Base-by-base conservation (phyloP, 2,888 invertebrate genomes). In the Cephus rjabovi region DNA sequence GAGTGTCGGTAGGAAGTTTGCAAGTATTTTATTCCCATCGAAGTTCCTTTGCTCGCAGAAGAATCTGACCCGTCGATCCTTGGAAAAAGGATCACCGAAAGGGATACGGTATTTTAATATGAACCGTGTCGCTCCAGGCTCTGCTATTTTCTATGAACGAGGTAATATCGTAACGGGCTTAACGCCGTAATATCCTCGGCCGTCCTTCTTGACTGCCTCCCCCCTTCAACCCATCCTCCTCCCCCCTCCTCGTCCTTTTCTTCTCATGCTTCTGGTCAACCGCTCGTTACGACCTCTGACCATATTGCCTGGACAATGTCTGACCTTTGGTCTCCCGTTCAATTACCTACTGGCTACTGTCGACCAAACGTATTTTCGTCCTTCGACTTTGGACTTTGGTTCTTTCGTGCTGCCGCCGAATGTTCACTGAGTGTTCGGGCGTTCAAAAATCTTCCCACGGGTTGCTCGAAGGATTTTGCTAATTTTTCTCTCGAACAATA, bases 281-380 rank as follows among this genome's bases (percentile, higher is more conserved):
- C 56, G 56, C 56, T 56, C 56, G 56, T 56, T 56, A 56, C 56
- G 23, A 23, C 23, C 23, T 23, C 9, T 9, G 56, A 56, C 9
- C 76, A 76, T 73, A 73, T 76, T 76, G 76, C 76, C 70, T 71
- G 76, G 76, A 70, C 70, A 76, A 40, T 56, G 56, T 56, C 56
- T 56, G 56, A 56, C 56, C 56, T 56, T 56, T 56, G 56, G 9
- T 9, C 56, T 9, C 2, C 56, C 56, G 56, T 56, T 56, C 56
- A 56, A 23, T 56, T 56, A 56, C 56, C 56, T 56, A 56, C 56
- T 56, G 56, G 9, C 56, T 23, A 23, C 56, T 56, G 2, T 56
- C 56, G 56, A 56, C 23, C 23, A 23, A 56, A 56, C 9, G 56
- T 23, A 23, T 56, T 9, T 56, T 56, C 56, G 6, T 9, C 23